Conservation (phyloP, 1,140 invertebrate genomes). For the Drosophila lacertosa region DNA sequence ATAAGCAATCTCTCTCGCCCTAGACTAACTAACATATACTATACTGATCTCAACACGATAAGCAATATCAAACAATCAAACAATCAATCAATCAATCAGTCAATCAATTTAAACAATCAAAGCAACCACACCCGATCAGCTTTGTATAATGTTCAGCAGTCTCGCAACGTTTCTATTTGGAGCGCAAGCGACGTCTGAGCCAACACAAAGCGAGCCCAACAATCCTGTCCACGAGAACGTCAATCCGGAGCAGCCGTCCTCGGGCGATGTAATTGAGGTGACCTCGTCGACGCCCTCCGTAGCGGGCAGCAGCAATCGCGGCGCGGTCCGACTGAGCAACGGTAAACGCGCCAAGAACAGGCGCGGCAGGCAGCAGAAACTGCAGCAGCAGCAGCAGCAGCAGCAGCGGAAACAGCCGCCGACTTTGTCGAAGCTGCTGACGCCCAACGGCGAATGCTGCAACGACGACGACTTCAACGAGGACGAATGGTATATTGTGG, state of each 20-base stretch:
- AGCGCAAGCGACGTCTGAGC: slow-evolving; percentile 70
- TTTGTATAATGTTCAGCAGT: slow-evolving; percentile 83
- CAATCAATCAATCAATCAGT: slow-evolving; percentile 7
- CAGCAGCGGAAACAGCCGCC: slow-evolving; percentile 56
- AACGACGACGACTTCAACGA: slow-evolving; percentile 73
- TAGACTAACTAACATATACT: slow-evolving; percentile 29
- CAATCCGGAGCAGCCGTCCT: slow-evolving; percentile 31
- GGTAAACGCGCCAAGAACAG: slow-evolving; percentile 60
- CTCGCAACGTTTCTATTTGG: slow-evolving; percentile 83
- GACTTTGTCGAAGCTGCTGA: slow-evolving; percentile 63
- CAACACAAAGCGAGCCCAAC: slow-evolving; percentile 50
- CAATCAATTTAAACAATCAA: background rate
- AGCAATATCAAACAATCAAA: slow-evolving; percentile 57
- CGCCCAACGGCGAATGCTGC: slow-evolving; percentile 43
- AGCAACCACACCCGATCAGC: slow-evolving; percentile 24
- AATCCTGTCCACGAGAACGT: slow-evolving; percentile 44
- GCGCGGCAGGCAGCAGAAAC: slow-evolving; percentile 48
- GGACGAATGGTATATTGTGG: slow-evolving; percentile 83
- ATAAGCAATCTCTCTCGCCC: slow-evolving; percentile 50
- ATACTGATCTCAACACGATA: slow-evolving; percentile 69
- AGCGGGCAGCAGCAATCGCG: slow-evolving; percentile 66
- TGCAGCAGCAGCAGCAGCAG: slow-evolving; percentile 26
- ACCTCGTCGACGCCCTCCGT: slow-evolving; percentile 76
- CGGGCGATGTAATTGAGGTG: slow-evolving; percentile 78
- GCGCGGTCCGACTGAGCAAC: slow-evolving; percentile 51